Evolutionary conservation across 2,888 invertebrate genomes (phyloP).

Genomic region (Hermodice carunculata): DNA sequence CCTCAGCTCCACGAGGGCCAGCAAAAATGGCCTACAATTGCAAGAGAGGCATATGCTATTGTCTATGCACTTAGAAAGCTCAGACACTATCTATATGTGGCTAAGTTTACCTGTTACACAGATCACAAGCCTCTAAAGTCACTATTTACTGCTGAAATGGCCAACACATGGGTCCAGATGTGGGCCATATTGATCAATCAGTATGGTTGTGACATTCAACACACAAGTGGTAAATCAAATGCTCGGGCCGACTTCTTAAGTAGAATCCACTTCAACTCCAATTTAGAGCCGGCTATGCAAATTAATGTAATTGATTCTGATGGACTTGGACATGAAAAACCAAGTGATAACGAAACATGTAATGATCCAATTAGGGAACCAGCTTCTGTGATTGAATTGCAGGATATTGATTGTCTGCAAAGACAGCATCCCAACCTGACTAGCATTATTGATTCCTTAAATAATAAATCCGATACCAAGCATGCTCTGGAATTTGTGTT

Average conservation of each 20-base stretch:
- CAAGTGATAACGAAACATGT: too few species aligned
- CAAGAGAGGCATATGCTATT: slow-evolving; percentile 3
- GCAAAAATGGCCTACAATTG: not conserved
- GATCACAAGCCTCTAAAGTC: slow-evolving; percentile 3
- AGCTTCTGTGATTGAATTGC: too few species aligned
- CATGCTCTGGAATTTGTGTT: too few species aligned
- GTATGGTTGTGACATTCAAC: not conserved
- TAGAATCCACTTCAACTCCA: too few species aligned
- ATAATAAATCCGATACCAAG: too few species aligned
- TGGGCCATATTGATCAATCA: slow-evolving; percentile 1
- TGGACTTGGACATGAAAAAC: too few species aligned
- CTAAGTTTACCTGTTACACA: not conserved
- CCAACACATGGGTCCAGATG: not conserved
- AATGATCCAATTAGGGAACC: too few species aligned
- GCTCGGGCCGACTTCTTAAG: not conserved
- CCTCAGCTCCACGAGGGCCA: not conserved
- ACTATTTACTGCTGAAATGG: not conserved
- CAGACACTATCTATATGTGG: slow-evolving; percentile 1
- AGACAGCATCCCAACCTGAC: too few species aligned
- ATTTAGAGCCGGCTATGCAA: too few species aligned
- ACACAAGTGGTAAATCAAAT: not conserved
- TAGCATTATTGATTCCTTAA: too few species aligned
- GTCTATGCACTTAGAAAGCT: slow-evolving; percentile 4
- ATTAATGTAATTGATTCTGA: too few species aligned
- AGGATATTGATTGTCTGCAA: too few species aligned